Evolutionary conservation across 2,113 vertebrate species (phyloP).

Genomic region (Sturnira hondurensis): DNA sequence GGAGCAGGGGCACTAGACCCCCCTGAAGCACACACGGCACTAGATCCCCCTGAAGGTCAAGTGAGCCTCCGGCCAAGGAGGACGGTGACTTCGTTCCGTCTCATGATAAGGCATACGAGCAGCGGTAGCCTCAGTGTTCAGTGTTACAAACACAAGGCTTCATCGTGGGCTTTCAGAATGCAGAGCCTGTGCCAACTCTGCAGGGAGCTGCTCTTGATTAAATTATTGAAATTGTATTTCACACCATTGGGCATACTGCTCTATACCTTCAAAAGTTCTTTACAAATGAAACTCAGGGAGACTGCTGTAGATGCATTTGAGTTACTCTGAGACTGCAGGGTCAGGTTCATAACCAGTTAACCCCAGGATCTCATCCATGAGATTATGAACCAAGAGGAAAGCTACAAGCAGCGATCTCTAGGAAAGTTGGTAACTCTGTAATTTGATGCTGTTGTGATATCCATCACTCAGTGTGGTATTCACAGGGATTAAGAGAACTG

Average conservation of each 20-base stretch:
- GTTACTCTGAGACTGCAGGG: neutral
- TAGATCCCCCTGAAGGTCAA: rapidly evolving
- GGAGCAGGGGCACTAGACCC: neutral
- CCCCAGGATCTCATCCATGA: neutral
- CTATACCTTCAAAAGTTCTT: neutral
- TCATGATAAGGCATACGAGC: neutral
- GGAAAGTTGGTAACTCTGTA: neutral
- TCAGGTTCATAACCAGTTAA: neutral
- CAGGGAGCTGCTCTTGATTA: neutral
- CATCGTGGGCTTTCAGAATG: neutral
- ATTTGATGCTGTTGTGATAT: neutral
- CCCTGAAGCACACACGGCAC: rapidly evolving
- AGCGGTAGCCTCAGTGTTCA: neutral
- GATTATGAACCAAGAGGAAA: neutral
- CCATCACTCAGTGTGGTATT: neutral
- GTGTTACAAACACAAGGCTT: neutral
- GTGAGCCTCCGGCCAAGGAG: neutral
- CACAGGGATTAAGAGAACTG: neutral
- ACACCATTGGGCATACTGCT: neutral
- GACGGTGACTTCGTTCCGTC: neutral
- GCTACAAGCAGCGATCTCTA: neutral
- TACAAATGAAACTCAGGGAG: neutral
- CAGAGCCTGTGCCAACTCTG: neutral
- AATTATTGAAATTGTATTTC: neutral
- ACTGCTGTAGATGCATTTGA: neutral